Base-by-base conservation (phyloP, 2,113 vertebrate species). In the Poecilia latipinna region DNA sequence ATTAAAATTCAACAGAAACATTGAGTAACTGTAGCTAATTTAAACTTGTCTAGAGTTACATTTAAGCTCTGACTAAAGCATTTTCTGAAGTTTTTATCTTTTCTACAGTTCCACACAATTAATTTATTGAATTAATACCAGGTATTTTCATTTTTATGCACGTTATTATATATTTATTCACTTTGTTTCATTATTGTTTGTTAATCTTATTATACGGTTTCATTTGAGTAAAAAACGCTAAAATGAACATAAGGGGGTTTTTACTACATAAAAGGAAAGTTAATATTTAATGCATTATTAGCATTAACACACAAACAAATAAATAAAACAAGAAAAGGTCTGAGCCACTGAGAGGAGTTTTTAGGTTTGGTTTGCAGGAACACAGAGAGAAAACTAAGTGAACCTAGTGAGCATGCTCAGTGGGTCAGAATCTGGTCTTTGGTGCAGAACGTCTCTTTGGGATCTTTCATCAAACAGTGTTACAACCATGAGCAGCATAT, bases 391-490 rank as follows among this genome's bases (percentile, higher is more conserved):
- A 22, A 24, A 48, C 13, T 17, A 19, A 15, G 4, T 15, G 44
- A 48, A 19, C 17, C 44, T 19, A 15, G 0, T 48, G 44, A 48
- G 44, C 44, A 19, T 24, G 51, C 19, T 54, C 51, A 54, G 19
- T 24, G 51, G 22, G 3, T 24, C 51, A 24, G 26, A 28, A 24
- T 74, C 60, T 65, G 70, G 24, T 70, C 63, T 64, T 70, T 17
- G n/a, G 48, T 39, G 82, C 51, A 62, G 48, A 73, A 74, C 57
- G 72, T 77, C 70, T 79, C 73, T 74, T 65, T 70, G 72, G 79
- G 69, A 76, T 67, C 17, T 79, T 86, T 71, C 44, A 74, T 79
- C 77, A 86, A 54, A 54, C 19, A 0, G 4, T 5, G 51, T 54
- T 24, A 2, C 61, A 28, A 28, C 12, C 3, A 31, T 31, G 13